Base-by-base conservation (phyloP, 1,140 invertebrate species). In the Caenorhabditis inopinata region DNA sequence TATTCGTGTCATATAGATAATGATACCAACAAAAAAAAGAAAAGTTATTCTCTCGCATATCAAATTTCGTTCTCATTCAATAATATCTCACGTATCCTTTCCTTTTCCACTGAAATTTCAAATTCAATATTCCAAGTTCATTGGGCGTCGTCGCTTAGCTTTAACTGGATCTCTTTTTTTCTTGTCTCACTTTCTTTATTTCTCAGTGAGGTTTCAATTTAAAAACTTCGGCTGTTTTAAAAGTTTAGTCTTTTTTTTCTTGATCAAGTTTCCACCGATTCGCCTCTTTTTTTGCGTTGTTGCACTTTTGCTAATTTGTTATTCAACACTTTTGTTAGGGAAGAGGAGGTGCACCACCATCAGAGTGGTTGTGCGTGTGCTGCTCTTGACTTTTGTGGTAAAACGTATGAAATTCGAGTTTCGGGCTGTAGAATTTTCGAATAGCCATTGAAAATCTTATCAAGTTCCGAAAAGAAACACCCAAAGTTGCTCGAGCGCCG, bases 321-420 rank as follows among this genome's bases (percentile, higher is more conserved):
- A 68, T 68, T 68, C 58, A 68, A 68, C 58, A 38, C 58, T 68
- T 68, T 68, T 68, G 35, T 68, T 51, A 25, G 32, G 32, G 58
- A n/a, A n/a, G n/a, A n/a, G 32, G 58, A 68, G 58, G 58, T 68
- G 58, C 58, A 7, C 49, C 58, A 29, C 58, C 32, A 6, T 23
- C 11, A 16, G 58, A 68, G 29, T 68, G 58, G 58, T 68, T 68
- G 58, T 68, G 58, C n/a, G n/a, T 68, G 38, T 68, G 58, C 58
- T 58, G 25, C 51, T 68, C 32, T 68, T 68, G 58, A 68, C 58
- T 68, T 68, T 68, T 42, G 58, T 18, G 58, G 58, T 68, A 32
- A 68, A 68, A 68, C 58, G 58, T 68, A 68, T 68, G 58, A 68
- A 68, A 68, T 68, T 68, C 38, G 58, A 68, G 58, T 68, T 68